phyloP scores from a whole-genome alignment of 1,140 invertebrate species.

The Neotoxoptera formosana region DNA sequence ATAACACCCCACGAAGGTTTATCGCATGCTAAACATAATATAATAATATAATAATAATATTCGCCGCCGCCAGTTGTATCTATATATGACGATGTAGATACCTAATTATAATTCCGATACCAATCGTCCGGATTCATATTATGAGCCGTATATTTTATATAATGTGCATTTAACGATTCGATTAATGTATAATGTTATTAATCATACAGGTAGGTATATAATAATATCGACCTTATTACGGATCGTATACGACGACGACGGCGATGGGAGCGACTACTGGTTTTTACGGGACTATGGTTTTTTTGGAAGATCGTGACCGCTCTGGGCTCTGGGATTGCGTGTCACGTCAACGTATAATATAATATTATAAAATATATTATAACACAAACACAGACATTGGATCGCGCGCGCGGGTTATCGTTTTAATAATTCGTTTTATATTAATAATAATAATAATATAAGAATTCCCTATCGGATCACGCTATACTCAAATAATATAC shows the following conservation, averaged over 20 bases:
- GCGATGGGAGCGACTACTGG: slow-evolving; percentile 51
- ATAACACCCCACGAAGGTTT: not conserved
- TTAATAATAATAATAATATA: slow-evolving; percentile 24
- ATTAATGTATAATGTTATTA: slow-evolving; percentile 14
- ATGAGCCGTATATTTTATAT: not conserved
- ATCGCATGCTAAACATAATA: slow-evolving; percentile 13
- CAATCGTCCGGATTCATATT: not conserved
- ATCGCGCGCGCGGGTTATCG: not conserved
- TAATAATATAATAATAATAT: not conserved
- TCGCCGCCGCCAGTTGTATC: not conserved
- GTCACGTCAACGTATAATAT: not conserved
- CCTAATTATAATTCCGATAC: slow-evolving; percentile 27
- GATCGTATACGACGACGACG: not conserved
- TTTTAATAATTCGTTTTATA: slow-evolving; percentile 39
- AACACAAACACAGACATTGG: not conserved
- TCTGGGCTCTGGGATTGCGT: slow-evolving; percentile 39
- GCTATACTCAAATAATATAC: not conserved
- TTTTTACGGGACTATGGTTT: slow-evolving; percentile 31
- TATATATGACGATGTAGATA: too few species aligned
- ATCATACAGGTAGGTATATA: not conserved
- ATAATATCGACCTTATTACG: slow-evolving; percentile 4
- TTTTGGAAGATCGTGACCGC: slow-evolving; percentile 27
- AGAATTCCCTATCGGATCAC: slow-evolving; percentile 18
- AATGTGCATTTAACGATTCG: not conserved
- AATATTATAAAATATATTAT: not conserved